Base-by-base conservation (phyloP, 2,797 vertebrate species). In the Novumbra hubbsi region DNA sequence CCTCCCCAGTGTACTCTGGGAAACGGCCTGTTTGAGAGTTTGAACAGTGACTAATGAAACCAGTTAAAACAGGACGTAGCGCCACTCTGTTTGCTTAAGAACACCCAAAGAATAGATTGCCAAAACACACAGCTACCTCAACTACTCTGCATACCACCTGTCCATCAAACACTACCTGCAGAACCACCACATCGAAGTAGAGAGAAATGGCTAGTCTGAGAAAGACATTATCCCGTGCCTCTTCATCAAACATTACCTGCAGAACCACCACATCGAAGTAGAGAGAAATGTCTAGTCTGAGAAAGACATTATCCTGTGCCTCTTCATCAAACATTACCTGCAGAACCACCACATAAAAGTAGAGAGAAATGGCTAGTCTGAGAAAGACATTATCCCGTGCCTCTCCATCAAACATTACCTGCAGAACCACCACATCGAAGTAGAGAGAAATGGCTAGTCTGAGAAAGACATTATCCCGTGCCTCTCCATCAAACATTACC, bases 11-110 rank as follows among this genome's bases (percentile, higher is more conserved):
- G 82, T 84, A 85, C 88, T 87, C 81, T 80, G 74, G 65, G 73
- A 83, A 86, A 88, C 73, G 75, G 88, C 81, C 83, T 85, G 78
- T 90, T 88, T 80, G 83, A 87, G 77, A 91, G 90, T 92, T 91
- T 91, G 87, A 92, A 92, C 88, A 91, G 90, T 91, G 92, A 92
- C 85, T 87, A 90, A 89, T 86, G 81, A 85, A 85, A 88, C 84
- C 85, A 57, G 82, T 90, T 81, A 91, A 92, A 92, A 92, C 90
- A 92, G 90, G 91, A 92, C 89, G 80, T 74, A 81, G 90, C 71
- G 28, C 81, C 69, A 2, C 69, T 72, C 75, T 91, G 88, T 92
- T 93, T 91, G 88, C 81, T 88, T 71, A 87, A 91, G 84, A 87
- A 85, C 81, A 89, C 88, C 86, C 69, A 83, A 85, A 87, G 91